phyloP scores from a whole-genome alignment of 2,113 vertebrate genomes.

The Phrynosoma platyrhinos region DNA sequence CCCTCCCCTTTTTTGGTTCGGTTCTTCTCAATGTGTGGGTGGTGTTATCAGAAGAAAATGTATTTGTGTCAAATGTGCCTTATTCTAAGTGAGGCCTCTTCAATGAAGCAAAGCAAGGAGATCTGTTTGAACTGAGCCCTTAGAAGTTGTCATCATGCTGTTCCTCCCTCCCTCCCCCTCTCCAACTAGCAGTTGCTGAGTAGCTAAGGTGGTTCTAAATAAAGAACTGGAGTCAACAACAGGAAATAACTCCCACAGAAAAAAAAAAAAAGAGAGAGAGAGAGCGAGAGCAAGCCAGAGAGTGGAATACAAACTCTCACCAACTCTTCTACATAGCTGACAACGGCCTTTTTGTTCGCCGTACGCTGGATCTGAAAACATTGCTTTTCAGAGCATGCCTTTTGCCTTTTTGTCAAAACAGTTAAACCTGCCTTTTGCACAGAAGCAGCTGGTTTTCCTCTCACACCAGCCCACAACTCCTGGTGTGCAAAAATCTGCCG shows the following conservation, averaged over 20 bases:
- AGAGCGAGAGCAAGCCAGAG: constrained; percentile 38
- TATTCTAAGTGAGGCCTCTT: constrained; percentile 50
- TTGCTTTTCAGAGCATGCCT: constrained; percentile 69
- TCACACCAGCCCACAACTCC: background rate
- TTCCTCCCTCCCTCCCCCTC: constrained; percentile 41
- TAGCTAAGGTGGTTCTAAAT: constrained; percentile 97
- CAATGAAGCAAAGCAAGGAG: constrained; percentile 63
- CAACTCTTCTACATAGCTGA: constrained; percentile 88
- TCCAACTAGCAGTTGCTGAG: constrained; percentile 79
- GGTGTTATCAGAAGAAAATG: constrained; percentile 40
- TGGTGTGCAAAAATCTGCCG: too few relatives aligned
- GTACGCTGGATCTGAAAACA: constrained; percentile 74
- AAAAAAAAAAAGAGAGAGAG: constrained; percentile 60
- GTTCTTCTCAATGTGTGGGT: background rate
- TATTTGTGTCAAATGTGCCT: constrained; percentile 20
- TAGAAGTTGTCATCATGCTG: constrained; percentile 77
- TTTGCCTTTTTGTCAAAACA: constrained; percentile 60
- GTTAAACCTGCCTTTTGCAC: constrained; percentile 53
- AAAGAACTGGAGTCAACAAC: constrained; percentile 99
- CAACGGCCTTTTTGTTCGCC: constrained; percentile 86
- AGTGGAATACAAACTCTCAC: constrained; percentile 91
- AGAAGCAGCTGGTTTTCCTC: background rate
- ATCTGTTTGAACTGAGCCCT: constrained; percentile 72
- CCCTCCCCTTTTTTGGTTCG: background rate
- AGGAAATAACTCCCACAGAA: constrained; percentile 99